Conservation (phyloP, 2,888 invertebrate genomes). For the Bimastos eiseni region DNA sequence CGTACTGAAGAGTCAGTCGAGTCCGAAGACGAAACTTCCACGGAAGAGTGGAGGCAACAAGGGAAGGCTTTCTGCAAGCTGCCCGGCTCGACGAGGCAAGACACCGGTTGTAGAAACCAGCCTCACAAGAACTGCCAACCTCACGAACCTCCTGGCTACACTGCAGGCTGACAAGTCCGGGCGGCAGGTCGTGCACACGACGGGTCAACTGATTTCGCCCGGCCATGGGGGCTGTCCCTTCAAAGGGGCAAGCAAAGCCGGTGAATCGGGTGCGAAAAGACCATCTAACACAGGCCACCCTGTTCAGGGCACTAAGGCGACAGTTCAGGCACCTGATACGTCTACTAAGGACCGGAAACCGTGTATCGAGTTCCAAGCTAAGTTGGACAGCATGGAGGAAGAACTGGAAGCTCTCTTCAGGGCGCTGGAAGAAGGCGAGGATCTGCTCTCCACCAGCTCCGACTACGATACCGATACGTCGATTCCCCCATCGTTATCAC, state of each 20-base stretch:
- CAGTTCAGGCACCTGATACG: neutral
- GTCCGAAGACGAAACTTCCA: neutral
- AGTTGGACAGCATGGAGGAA: neutral
- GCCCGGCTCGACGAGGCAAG: neutral
- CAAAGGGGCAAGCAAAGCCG: neutral
- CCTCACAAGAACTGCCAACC: neutral
- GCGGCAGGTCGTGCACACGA: neutral
- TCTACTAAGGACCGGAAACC: neutral
- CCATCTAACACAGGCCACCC: neutral
- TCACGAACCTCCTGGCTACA: neutral
- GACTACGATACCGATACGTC: neutral
- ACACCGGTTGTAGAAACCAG: neutral
- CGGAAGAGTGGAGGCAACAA: neutral
- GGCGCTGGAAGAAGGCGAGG: neutral
- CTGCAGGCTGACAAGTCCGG: neutral
- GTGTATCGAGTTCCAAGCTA: neutral
- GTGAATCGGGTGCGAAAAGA: neutral
- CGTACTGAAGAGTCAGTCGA: constrained; percentile 8
- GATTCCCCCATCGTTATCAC: neutral
- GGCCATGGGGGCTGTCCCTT: neutral
- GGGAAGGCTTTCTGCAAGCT: neutral
- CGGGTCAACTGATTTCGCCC: neutral
- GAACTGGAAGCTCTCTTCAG: neutral
- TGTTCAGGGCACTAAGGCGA: neutral
- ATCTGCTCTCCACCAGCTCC: neutral